Percentiles rank a stretch among this genome's conserved stretches.
Evolutionary conservation across 2,797 vertebrate species (phyloP).

Genomic region (Pipistrellus pygmaeus): DNA sequence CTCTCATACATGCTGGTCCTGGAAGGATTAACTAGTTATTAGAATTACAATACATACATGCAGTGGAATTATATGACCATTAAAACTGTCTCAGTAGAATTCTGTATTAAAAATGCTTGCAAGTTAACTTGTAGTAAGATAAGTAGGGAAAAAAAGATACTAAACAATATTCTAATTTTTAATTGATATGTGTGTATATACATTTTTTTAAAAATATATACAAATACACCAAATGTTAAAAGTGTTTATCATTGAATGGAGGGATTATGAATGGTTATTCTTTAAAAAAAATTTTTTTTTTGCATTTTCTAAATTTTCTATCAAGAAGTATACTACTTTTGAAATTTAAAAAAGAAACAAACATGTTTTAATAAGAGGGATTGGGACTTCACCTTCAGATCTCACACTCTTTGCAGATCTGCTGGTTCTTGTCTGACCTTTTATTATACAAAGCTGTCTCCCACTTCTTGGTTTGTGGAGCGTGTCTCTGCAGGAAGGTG

Average conservation of each 20-base stretch:
- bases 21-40: conserved; percentile 44
- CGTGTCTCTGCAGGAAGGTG: neutral
- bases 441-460: conserved; percentile 67
- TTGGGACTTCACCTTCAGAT: conserved; percentile 30
- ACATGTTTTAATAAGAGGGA: neutral
- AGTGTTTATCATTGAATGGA: conserved; percentile 32
- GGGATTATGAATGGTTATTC: conserved; percentile 50
- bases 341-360: conserved; percentile 34
- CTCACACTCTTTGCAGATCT: conserved; percentile 46
- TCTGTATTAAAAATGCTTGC: conserved; percentile 55
- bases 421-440: conserved; percentile 72
- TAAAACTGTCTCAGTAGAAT: conserved; percentile 49
- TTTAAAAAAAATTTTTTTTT: neutral
- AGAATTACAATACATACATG: neutral
- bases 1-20: neutral
- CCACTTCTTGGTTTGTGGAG: neutral
- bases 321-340: conserved; percentile 33
- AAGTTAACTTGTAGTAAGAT: neutral
- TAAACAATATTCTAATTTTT: conserved; percentile 41
- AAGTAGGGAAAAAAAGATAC: neutral
- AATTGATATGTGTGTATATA: conserved; percentile 45
- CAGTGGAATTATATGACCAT: neutral
- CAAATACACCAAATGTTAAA: conserved; percentile 62
- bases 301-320: conserved; percentile 38
- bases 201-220: conserved; percentile 46